phyloP scores from a whole-genome alignment of 2,797 vertebrate species.

The Syngnathus rostellatus region DNA sequence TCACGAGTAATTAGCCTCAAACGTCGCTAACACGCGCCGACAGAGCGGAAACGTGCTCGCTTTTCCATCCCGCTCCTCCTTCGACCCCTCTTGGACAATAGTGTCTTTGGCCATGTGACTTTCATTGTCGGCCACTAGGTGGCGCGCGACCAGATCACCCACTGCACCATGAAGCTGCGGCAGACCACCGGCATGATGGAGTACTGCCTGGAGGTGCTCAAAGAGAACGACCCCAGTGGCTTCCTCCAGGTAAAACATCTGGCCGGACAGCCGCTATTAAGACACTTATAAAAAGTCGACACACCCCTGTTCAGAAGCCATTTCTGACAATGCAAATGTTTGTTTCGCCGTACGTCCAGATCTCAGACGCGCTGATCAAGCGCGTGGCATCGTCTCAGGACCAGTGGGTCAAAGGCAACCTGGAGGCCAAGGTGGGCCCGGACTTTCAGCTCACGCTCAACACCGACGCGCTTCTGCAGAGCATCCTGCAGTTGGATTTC shows the following conservation, averaged over 20 bases:
- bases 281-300: no score
- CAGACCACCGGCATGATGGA: constrained; percentile 99
- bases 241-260: constrained; percentile 82
- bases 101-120: background rate
- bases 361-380: constrained; percentile 93
- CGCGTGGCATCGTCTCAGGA: constrained; percentile 90
- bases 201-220: constrained; percentile 92
- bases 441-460: constrained; percentile 90
- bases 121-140: constrained; percentile 62
- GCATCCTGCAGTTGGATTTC: constrained; percentile 94
- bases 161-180: constrained; percentile 93
- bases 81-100: background rate
- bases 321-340: no score
- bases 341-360: constrained; percentile 40
- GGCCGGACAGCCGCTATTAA: no score
- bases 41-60: background rate
- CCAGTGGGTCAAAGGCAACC: constrained; percentile 94
- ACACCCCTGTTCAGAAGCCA: no score
- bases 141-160: constrained; percentile 97
- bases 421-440: constrained; percentile 91
- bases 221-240: constrained; percentile 93
- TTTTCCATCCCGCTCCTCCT: background rate
- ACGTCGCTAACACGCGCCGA: background rate
- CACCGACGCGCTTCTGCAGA: constrained; percentile 86
- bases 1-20: background rate